Base-by-base conservation (phyloP, 1,140 invertebrate genomes). In the Pogonomyrmex barbatus region DNA sequence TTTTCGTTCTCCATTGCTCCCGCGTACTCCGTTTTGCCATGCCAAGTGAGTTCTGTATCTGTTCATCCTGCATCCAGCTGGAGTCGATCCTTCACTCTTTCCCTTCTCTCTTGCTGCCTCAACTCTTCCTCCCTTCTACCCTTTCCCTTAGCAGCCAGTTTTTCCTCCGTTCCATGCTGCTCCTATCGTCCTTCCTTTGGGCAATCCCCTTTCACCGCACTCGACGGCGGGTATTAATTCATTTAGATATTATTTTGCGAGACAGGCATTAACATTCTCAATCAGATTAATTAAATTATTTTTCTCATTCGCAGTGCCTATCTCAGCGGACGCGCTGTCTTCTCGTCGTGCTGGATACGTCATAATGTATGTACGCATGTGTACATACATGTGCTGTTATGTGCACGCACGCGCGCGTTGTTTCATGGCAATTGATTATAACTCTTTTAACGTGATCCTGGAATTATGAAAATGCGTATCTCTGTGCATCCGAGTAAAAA, bases 231-330 rank as follows among this genome's bases (percentile, higher is more conserved):
- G 88, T 92, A 93, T 94, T 94, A 94, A 94, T 94, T 94, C 93
- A 93, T 93, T 94, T 93, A 91, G 92, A 94, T 94, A 94, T 94
- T 94, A 94, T 94, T 94, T 94, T 91, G 86, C 90, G 86, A 91
- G 92, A 87, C 86, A 71, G 89, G 92, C 90, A 94, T 94, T 93
- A 94, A 94, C 92, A 92, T 94, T 94, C 92, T 94, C 92, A 94
- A 94, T 95, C 93, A 93, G 92, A 94, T 94, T 94, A 94, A 95
- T 94, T 94, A 94, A 94, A 94, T 95, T 93, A 94, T 93, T 93
- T 93, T 91, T 73, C 88, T 77, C 78, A 73, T 79, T 52, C 79
- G 85, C 71, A 36, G 24, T 77, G 67, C 36, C 75, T 54, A 33
- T 50, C 76, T 81, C 58, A 45, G 12, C 24, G 42, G 50, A 45